phyloP scores from a whole-genome alignment of 92 coral and sea anemone species.

The Meandrina meandrites region DNA sequence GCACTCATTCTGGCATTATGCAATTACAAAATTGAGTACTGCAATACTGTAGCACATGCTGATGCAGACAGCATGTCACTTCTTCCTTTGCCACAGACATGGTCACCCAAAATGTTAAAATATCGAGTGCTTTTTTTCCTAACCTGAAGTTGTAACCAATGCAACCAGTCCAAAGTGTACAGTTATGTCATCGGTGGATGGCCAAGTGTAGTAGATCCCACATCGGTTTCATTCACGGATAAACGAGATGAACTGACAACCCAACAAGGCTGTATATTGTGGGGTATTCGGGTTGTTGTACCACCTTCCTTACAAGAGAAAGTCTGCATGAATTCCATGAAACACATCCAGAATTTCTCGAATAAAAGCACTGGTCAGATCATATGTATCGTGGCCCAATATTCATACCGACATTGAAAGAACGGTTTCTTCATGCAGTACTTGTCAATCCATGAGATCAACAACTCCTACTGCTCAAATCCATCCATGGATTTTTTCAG shows the following conservation, averaged over 20 bases:
- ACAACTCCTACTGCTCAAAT: no score
- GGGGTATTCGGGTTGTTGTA: constrained; percentile 2
- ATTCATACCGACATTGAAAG: no score
- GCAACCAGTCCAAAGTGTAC: no score
- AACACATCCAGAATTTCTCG: constrained; percentile 55
- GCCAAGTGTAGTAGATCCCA: no score
- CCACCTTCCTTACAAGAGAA: constrained; percentile 1
- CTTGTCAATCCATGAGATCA: no score
- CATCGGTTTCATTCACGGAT: no score
- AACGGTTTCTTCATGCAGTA: no score
- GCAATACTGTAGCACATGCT: constrained; percentile 54
- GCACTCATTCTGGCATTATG: no score
- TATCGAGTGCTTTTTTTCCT: constrained; percentile 60
- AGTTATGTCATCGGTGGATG: no score
- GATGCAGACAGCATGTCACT: constrained; percentile 68
- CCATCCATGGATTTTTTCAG: no score
- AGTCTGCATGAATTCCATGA: constrained; percentile 56
- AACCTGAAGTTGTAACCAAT: constrained; percentile 54
- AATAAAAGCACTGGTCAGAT: constrained; percentile 33
- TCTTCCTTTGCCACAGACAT: constrained; percentile 58
- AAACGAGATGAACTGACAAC: no score
- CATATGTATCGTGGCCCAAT: constrained; percentile 63
- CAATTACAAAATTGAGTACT: constrained; percentile 58
- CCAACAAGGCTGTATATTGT: neutral
- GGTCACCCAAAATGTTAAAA: constrained; percentile 58